These are phyloP conservation scores for Aplochiton taeniatus DNA, from an alignment of 2,797 vertebrate genomes.

Conservation along the genomic window DNA sequence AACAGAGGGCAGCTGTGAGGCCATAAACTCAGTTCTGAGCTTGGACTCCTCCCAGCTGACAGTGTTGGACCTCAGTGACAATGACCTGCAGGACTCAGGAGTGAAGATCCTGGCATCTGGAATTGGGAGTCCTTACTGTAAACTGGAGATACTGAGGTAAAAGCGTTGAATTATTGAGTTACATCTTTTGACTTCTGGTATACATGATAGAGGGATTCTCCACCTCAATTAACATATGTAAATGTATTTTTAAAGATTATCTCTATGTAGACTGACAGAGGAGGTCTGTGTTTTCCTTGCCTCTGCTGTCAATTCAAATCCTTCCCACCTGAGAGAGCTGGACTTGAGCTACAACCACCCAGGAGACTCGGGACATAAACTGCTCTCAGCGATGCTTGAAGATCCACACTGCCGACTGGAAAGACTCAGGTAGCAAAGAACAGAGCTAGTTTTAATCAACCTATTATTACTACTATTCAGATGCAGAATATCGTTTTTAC, in stretches of 20 bases:
- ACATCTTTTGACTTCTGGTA: constrained; percentile 19
- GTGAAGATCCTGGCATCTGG: constrained; percentile 44
- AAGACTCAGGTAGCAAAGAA: constrained; percentile 50
- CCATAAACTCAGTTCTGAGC: constrained; percentile 44
- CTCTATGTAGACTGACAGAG: constrained; percentile 60
- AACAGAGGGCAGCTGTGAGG: constrained; percentile 32
- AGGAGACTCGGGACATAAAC: constrained; percentile 44
- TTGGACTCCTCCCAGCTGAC: constrained; percentile 46
- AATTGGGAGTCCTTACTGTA: constrained; percentile 46
- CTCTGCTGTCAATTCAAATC: constrained; percentile 47
- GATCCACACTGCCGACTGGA: constrained; percentile 58
- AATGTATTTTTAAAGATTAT: constrained; percentile 46
- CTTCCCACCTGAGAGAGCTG: constrained; percentile 53
- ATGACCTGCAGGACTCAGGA: constrained; percentile 56
- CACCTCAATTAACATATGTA: neutral
- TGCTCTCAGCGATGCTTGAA: constrained; percentile 45
- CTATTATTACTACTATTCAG: neutral
- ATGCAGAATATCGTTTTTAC: neutral
- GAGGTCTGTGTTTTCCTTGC: constrained; percentile 58
- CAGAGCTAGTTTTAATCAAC: neutral
- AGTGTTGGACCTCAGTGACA: constrained; percentile 60
- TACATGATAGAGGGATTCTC: neutral
- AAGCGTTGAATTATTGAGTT: constrained; percentile 14
- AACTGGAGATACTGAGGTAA: constrained; percentile 61
- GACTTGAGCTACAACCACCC: constrained; percentile 69